Base-by-base conservation (phyloP, 2,797 vertebrate species). In the Trichosurus vulpecula region DNA sequence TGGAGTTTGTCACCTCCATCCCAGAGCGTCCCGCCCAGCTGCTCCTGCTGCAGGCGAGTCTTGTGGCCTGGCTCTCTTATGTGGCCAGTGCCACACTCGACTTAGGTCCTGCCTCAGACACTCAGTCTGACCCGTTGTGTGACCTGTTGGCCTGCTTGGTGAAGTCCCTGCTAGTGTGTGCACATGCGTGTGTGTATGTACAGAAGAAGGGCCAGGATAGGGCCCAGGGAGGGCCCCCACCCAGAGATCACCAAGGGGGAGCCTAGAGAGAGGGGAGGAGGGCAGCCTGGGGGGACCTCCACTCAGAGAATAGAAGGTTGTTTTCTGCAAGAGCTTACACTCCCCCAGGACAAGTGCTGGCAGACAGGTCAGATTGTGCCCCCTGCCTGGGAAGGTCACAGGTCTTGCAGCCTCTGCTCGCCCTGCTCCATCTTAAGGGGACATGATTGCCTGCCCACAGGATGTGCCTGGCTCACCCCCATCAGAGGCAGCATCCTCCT, bases 1-100 rank as follows among this genome's bases (percentile, higher is more conserved):
- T 99, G 98, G 99, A 99, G 94, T 99, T 99, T 91, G 99, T 99
- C 97, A 99, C 99, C n/a, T 99, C 99, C 56, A 98, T 99, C 92
- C 99, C 99, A 0, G 99, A 99, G 98, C 99, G 99, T 96, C 99
- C 99, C 0, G 99, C 99, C 90, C 99, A 99, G 98, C 98, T 99
- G 93, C 98, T 99, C 54, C 99, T 99, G 51, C 98, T 99, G 57
- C 99, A 99, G 99, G 99, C 99, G 81, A 55, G 96, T 8, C n/a
- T 94, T 0, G 27, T 1, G 12, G 90, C n/a, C 9, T 0, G 0
- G 25, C 14, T 55, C 54, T 55, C 19, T 55, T 19, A 55, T 4
- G 54, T 54, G 11, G 53, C 53, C 53, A 2, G n/a, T n/a, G n/a
- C n/a, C n/a, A n/a, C n/a, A n/a, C n/a, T 13, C 13, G 14, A 54